Evolutionary conservation across 2,888 invertebrate genomes (phyloP).

Genomic region (Hypomecis atomaria): DNA sequence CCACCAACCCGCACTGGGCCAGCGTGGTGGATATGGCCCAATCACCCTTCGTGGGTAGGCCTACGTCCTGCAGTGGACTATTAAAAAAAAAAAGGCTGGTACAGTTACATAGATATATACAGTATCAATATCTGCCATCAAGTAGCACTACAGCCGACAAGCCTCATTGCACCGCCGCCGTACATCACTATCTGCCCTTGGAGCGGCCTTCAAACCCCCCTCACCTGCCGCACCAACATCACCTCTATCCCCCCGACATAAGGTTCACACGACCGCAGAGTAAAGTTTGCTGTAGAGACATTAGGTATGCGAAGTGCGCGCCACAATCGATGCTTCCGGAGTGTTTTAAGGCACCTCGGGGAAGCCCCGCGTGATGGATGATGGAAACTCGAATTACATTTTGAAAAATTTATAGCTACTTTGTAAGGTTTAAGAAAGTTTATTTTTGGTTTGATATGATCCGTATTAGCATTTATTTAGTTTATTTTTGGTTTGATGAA

Average conservation of each 20-base stretch:
- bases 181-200: conserved; percentile 53
- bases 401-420: background rate
- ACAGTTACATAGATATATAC: background rate
- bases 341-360: conserved; percentile 34
- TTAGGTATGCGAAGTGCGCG: conserved; percentile 67
- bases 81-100: background rate
- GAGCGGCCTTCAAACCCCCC: conserved; percentile 49
- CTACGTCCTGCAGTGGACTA: too few species aligned
- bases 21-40: too few species aligned
- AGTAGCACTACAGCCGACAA: background rate
- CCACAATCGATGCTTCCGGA: conserved; percentile 65
- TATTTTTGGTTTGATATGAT: too few species aligned
- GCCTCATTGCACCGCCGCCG: background rate
- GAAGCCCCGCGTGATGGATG: conserved; percentile 24
- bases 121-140: background rate
- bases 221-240: conserved; percentile 28
- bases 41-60: too few species aligned
- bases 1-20: too few species aligned
- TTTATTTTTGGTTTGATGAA: too few species aligned
- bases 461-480: too few species aligned
- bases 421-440: background rate
- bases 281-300: conserved; percentile 30
- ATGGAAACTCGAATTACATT: background rate
- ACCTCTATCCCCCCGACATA: conserved; percentile 34
- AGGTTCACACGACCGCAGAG: conserved; percentile 26